A percentile compares a stretch with the other conserved stretches of the same genome.
Evolutionary conservation across 2,797 vertebrate genomes (phyloP).

Genomic region (Lepilemur septentrionalis): DNA sequence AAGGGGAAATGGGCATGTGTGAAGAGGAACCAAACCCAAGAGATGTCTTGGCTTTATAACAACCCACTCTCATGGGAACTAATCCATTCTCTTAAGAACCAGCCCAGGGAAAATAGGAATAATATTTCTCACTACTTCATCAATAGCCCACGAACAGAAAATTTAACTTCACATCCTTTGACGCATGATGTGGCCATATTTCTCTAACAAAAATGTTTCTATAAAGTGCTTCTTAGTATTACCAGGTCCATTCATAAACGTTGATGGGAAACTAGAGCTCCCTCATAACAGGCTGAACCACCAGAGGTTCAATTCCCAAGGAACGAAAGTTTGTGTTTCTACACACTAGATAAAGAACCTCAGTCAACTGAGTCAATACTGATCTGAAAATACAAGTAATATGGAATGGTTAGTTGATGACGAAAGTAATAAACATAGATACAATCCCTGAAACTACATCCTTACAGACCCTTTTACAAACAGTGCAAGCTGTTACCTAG

Average conservation of each 20-base stretch:
- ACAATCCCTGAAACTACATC: background rate
- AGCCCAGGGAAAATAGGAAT: background rate
- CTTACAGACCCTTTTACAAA: background rate
- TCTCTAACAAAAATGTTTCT: background rate
- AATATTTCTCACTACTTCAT: background rate
- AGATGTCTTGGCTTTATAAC: background rate
- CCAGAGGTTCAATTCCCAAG: background rate
- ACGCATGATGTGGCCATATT: background rate
- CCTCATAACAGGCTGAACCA: background rate
- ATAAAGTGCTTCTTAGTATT: background rate
- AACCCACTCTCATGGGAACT: background rate
- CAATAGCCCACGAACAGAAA: background rate
- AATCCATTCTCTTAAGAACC: background rate
- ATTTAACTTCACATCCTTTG: background rate
- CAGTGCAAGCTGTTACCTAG: background rate
- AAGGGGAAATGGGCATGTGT: background rate
- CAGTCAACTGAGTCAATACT: background rate
- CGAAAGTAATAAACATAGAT: background rate
- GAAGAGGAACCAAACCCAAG: background rate
- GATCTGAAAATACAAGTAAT: background rate
- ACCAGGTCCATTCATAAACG: background rate
- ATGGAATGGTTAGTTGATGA: background rate
- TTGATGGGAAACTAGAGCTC: background rate
- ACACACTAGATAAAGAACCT: background rate
- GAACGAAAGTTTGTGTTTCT: background rate